Percentiles rank a stretch among this genome's conserved stretches.
These are phyloP conservation scores for Cyprinodon brontotheroides DNA, from an alignment of 2,113 vertebrate species.

Conservation along the genomic window DNA sequence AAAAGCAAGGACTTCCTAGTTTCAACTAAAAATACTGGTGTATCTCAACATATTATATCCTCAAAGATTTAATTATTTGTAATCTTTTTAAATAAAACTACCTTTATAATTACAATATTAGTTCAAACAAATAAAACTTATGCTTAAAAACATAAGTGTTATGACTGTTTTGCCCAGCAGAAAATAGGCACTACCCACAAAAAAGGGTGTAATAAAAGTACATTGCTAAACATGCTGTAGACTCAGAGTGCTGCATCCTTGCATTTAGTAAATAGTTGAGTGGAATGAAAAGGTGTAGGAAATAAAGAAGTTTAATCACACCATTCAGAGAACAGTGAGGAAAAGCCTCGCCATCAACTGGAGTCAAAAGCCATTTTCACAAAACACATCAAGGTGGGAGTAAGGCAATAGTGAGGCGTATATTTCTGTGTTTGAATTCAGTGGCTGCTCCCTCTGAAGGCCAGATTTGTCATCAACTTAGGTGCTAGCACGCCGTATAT, in stretches of 20 bases:
- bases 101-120: neutral
- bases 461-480: too few relatives aligned
- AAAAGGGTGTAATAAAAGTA: neutral
- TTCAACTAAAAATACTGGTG: neutral
- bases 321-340: neutral
- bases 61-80: neutral
- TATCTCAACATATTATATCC: too few relatives aligned
- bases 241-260: neutral
- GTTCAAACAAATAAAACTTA: neutral
- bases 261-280: neutral
- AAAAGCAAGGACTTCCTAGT: conserved; percentile 8
- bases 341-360: neutral
- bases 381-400: neutral
- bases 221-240: neutral
- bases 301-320: neutral
- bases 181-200: neutral
- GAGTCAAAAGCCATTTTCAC: neutral
- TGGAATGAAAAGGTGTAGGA: neutral
- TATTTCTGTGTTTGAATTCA: too few relatives aligned
- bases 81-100: neutral
- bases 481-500: too few relatives aligned
- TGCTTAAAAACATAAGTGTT: neutral
- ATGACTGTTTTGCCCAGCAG: neutral
- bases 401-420: too few relatives aligned
- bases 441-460: too few relatives aligned